phyloP scores from a whole-genome alignment of 2,797 vertebrate species.

The Rhyacichthys aspro region DNA sequence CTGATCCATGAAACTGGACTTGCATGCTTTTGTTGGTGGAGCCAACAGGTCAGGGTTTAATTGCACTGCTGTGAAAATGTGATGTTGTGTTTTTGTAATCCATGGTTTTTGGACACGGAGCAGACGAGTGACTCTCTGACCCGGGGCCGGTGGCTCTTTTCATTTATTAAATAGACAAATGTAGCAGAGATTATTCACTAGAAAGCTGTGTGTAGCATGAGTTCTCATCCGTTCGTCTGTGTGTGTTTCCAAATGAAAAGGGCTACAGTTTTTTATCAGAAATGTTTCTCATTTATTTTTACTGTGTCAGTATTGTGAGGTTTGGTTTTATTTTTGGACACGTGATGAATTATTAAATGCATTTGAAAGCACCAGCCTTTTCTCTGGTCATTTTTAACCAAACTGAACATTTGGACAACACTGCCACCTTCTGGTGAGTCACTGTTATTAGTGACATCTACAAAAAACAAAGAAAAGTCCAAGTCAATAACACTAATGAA shows the following conservation, averaged over 20 bases:
- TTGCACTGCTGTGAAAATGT: conserved; percentile 78
- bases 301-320: conserved; percentile 58
- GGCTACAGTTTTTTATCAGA: conserved; percentile 78
- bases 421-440: conserved; percentile 67
- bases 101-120: conserved; percentile 54
- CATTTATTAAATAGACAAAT: conserved; percentile 48
- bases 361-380: conserved; percentile 55
- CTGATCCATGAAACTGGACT: conserved; percentile 61
- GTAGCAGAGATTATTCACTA: conserved; percentile 70
- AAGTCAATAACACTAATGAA: too few species aligned
- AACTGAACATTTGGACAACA: conserved; percentile 50
- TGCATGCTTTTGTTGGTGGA: conserved; percentile 80
- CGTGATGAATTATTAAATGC: conserved; percentile 70
- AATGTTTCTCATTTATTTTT: conserved; percentile 68
- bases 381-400: conserved; percentile 11
- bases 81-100: conserved; percentile 68
- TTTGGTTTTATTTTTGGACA: conserved; percentile 39
- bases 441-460: too few species aligned
- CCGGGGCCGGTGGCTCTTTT: conserved; percentile 52
- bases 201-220: conserved; percentile 77
- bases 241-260: conserved; percentile 76
- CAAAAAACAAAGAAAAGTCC: too few species aligned
- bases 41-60: conserved; percentile 76
- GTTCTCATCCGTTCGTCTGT: conserved; percentile 66
- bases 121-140: conserved; percentile 41